Conservation (phyloP, 1,140 invertebrate species). For the Idris sp. region DNA sequence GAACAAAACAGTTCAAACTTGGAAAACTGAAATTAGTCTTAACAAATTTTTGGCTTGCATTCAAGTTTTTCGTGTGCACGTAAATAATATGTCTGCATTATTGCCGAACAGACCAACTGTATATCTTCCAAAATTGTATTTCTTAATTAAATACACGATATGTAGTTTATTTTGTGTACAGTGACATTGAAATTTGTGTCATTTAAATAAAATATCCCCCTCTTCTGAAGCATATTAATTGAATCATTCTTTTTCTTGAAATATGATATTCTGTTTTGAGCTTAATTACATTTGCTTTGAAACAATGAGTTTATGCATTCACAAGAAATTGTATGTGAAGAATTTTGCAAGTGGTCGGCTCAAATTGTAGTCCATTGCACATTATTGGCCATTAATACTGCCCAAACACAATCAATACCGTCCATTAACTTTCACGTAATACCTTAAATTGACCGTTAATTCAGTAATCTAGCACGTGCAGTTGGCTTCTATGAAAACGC, state of each 20-base stretch:
- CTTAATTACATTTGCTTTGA: constrained; percentile 4
- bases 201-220: background rate
- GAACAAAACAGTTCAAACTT: constrained; percentile 34
- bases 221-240: constrained; percentile 5
- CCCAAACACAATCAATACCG: constrained; percentile 56
- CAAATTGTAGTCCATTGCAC: constrained; percentile 24
- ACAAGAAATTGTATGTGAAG: background rate
- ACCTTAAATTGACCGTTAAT: constrained; percentile 62
- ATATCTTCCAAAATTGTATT: constrained; percentile 28
- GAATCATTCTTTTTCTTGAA: too few relatives aligned
- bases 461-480: constrained; percentile 46
- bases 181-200: constrained; percentile 8
- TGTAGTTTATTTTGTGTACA: constrained; percentile 7
- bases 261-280: constrained; percentile 1
- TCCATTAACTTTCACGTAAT: constrained; percentile 60
- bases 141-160: constrained; percentile 28
- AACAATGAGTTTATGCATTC: background rate
- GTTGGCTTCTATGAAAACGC: constrained; percentile 35
- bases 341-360: constrained; percentile 15
- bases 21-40: constrained; percentile 29
- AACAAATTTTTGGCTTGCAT: constrained; percentile 29
- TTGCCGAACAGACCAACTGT: constrained; percentile 4
- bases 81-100: constrained; percentile 29
- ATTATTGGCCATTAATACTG: constrained; percentile 42
- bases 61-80: constrained; percentile 31